Percentiles rank a stretch among this genome's conserved stretches.
These are phyloP conservation scores for Branchinecta sandiegonensis DNA, from an alignment of 2,888 invertebrate species.

Conservation along the genomic window DNA sequence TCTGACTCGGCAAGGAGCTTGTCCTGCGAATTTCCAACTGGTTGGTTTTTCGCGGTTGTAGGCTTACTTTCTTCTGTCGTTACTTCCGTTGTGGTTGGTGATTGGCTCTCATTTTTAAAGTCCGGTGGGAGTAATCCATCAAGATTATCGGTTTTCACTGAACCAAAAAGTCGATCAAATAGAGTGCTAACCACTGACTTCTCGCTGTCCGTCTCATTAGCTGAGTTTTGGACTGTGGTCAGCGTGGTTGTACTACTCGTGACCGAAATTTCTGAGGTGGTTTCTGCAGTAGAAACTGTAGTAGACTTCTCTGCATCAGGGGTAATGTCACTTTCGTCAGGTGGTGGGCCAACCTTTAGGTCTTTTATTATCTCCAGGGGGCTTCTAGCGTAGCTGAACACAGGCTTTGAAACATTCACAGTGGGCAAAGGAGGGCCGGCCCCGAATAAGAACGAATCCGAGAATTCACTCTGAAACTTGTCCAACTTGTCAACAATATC, in stretches of 20 bases:
- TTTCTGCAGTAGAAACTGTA: background rate
- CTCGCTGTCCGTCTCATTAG: background rate
- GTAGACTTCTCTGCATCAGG: background rate
- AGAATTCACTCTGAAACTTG: slow-evolving; percentile 10
- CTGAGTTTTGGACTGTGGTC: background rate
- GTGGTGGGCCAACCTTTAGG: background rate
- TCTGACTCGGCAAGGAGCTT: background rate
- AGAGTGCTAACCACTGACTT: background rate
- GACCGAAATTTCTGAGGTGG: background rate
- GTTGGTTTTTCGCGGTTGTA: background rate
- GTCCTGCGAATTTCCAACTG: background rate
- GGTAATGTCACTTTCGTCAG: background rate
- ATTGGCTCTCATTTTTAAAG: slow-evolving; percentile 1
- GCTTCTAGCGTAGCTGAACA: background rate
- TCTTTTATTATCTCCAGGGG: slow-evolving; percentile 12
- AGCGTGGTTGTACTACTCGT: background rate
- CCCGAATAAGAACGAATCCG: slow-evolving; percentile 4
- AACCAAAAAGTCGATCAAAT: slow-evolving; percentile 10
- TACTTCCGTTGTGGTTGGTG: background rate
- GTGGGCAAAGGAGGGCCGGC: slow-evolving; percentile 10
- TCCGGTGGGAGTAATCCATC: slow-evolving; percentile 13
- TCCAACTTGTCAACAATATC: slow-evolving; percentile 9
- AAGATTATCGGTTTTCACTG: slow-evolving; percentile 10
- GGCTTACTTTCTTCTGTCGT: background rate
- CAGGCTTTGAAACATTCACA: background rate